A percentile compares a stretch with the other conserved stretches of the same genome.
These are phyloP conservation scores for Mobula birostris DNA, from an alignment of 2,113 vertebrate species.

Conservation along the genomic window DNA sequence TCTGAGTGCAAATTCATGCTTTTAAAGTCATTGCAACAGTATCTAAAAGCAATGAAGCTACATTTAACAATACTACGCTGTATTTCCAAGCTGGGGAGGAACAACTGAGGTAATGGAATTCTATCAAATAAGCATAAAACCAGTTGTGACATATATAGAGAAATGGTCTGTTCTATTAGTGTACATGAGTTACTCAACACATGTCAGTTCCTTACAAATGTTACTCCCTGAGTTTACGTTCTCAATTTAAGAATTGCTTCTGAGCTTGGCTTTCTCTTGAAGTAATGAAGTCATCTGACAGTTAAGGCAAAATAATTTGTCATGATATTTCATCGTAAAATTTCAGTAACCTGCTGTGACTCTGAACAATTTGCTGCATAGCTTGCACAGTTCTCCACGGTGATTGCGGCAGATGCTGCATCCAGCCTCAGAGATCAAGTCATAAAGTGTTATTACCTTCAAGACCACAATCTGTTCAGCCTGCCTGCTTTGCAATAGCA, in stretches of 20 bases:
- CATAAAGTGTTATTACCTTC: background rate
- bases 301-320: background rate
- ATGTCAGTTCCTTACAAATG: slow-evolving; percentile 9
- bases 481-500: background rate
- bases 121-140: slow-evolving; percentile 19
- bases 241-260: slow-evolving; percentile 10
- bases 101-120: background rate
- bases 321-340: background rate
- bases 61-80: background rate
- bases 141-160: slow-evolving; percentile 12
- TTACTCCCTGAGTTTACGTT: background rate
- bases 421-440: background rate
- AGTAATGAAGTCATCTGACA: background rate
- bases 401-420: background rate
- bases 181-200: background rate
- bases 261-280: background rate
- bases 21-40: slow-evolving; percentile 18
- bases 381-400: background rate
- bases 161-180: background rate
- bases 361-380: background rate
- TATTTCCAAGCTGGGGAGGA: background rate
- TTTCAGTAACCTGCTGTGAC: background rate
- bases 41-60: slow-evolving; percentile 16
- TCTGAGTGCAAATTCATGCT: slow-evolving; percentile 9
- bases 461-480: background rate